Percentiles rank a stretch among this genome's conserved stretches.
These are phyloP conservation scores for Antitype chi DNA, from an alignment of 2,888 invertebrate genomes.

Conservation along the genomic window DNA sequence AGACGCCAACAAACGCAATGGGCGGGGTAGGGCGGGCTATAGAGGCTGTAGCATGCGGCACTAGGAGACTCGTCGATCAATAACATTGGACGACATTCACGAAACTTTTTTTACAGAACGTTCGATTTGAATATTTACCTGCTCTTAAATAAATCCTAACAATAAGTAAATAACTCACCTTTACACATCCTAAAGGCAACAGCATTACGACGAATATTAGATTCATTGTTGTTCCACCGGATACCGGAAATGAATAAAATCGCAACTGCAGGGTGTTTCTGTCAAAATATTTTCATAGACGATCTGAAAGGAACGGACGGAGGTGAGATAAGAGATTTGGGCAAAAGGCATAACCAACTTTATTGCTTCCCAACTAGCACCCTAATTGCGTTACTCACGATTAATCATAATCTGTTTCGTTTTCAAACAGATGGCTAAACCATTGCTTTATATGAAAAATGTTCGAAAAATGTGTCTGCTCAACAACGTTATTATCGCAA, in stretches of 20 bases:
- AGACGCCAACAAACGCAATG: neutral
- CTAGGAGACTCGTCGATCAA: constrained; percentile 4
- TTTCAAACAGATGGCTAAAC: no score
- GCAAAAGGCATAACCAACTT: neutral
- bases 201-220: constrained; percentile 9
- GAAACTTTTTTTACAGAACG: neutral
- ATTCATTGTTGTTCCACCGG: constrained; percentile 15
- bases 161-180: constrained; percentile 30
- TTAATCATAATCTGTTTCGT: no score
- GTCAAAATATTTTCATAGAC: neutral
- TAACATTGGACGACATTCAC: neutral
- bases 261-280: constrained; percentile 7
- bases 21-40: neutral
- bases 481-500: no score
- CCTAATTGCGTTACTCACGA: no score
- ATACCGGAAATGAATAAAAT: neutral
- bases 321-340: neutral
- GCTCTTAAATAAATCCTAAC: neutral
- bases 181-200: constrained; percentile 26
- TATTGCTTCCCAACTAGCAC: fast-evolving
- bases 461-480: no score
- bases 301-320: constrained; percentile 19
- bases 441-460: no score
- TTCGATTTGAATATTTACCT: neutral
- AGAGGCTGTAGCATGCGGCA: no score